These are phyloP conservation scores for Boloria selene DNA, from an alignment of 2,888 invertebrate genomes.

Conservation along the genomic window DNA sequence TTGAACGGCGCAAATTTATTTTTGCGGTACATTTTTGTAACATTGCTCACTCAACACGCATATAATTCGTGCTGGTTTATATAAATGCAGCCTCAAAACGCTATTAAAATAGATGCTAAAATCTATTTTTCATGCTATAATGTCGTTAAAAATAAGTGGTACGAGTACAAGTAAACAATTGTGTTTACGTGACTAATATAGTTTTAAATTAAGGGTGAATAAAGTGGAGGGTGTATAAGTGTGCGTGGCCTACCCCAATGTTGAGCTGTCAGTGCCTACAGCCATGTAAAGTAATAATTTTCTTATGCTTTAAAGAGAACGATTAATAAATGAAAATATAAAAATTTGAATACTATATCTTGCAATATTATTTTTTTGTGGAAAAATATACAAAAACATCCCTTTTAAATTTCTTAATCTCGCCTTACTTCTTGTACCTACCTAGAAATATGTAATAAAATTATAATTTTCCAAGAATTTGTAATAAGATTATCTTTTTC, in stretches of 20 bases:
- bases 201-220: conserved; percentile 15
- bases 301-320: too few species aligned
- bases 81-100: not conserved
- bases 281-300: not conserved
- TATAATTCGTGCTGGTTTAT: conserved; percentile 1
- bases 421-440: not conserved
- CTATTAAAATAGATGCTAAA: not conserved
- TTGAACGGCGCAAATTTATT: conserved; percentile 23
- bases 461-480: conserved; percentile 11
- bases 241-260: conserved; percentile 3
- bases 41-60: conserved; percentile 15
- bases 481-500: conserved; percentile 23
- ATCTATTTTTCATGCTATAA: not conserved
- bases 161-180: not conserved
- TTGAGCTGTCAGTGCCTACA: not conserved
- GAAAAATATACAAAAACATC: too few species aligned
- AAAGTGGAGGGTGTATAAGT: conserved; percentile 18
- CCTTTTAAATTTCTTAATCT: too few species aligned
- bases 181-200: conserved; percentile 8
- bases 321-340: too few species aligned
- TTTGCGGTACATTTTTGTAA: conserved; percentile 27
- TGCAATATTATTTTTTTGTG: too few species aligned
- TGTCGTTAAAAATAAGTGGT: not conserved
- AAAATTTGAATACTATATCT: too few species aligned
- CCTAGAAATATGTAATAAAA: conserved; percentile 4